Percentiles rank a stretch among this genome's conserved stretches.
These are phyloP conservation scores for Phyto melanocephala DNA, from an alignment of 2,888 invertebrate genomes.

Conservation along the genomic window DNA sequence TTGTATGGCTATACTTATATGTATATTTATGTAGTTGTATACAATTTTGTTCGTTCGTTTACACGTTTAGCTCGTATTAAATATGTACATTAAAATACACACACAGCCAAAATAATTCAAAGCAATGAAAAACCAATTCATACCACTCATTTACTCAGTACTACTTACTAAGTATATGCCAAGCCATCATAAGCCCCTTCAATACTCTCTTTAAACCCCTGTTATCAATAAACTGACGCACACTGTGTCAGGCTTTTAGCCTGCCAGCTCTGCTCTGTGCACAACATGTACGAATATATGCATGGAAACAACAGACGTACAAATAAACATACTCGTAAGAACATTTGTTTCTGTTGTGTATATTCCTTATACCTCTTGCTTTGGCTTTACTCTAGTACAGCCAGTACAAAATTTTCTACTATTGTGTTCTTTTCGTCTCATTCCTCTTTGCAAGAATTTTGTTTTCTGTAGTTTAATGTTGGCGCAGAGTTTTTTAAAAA, in stretches of 20 bases:
- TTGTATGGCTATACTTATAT: too few relatives aligned
- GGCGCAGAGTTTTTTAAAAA: too few relatives aligned
- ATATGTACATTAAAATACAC: not conserved
- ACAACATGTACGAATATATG: not conserved
- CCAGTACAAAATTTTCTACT: conserved; percentile 60
- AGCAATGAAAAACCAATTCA: conserved; percentile 26
- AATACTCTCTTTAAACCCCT: conserved; percentile 31
- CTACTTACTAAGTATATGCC: not conserved
- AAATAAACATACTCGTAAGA: conserved; percentile 4
- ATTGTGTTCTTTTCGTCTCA: conserved; percentile 29
- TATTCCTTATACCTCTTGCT: conserved; percentile 9
- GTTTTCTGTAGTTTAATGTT: not conserved
- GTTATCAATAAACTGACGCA: conserved; percentile 22
- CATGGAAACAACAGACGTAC: not conserved
- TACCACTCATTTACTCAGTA: conserved; percentile 24
- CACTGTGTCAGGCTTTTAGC: not conserved
- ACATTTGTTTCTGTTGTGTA: not conserved
- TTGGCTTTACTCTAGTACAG: conserved; percentile 60
- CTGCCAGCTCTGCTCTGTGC: not conserved
- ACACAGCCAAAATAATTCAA: conserved; percentile 37
- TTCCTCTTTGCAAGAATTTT: not conserved
- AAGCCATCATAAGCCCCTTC: conserved; percentile 34
- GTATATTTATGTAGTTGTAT: conserved; percentile 13
- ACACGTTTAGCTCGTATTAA: conserved; percentile 50
- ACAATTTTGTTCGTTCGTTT: conserved; percentile 47